Evolutionary conservation across 2,888 invertebrate species (phyloP), one percentile per base, ranked within the genome.

Genomic region (Oligia fasciuncula): DNA sequence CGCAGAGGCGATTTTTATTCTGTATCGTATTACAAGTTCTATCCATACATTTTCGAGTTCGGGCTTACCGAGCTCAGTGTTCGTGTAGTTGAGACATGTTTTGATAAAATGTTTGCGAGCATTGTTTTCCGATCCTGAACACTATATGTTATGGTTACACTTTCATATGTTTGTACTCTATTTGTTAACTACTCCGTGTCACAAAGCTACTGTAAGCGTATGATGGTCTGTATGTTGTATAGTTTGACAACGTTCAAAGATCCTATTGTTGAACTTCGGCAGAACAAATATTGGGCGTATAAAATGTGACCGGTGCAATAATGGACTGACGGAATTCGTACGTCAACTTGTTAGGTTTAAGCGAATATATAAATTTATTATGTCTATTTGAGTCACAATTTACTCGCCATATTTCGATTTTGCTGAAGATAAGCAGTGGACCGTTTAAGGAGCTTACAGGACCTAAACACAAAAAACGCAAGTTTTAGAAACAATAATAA

Each of bases 81-180:
- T 35, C 23, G 14, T 70, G 35, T 8, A 23, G 2, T 4, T 23
- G 51, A 23, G 69, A 19, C 19, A 62, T 35, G 1, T 49, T 23
- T 5, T 23, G 23, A 11, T 13, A 51, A 74, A 54, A 29, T 43
- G 13, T 67, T n/a, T 29, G 19, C 0, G 23, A 29, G 13, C 14
- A 17, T 14, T 43, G 29, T 54, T 14, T 57, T 54, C 5, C 3
- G 1, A 11, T 46, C 46, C 23, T 46, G 54, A 35, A 29, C 23
- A 54, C 35, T 9, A 40, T 23, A 54, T 40, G 57, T 57, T 46
- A 46, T 35, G 70, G 17, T 23, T 75, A 35, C 13, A 60, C 46
- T 60, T 8, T 76, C 11, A 40, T 51, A n/a, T 76, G 19, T 76
- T 51, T 77, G 63, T 54, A 54, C 19, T 79, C 63, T n/a, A 78